Conservation (phyloP, 2,113 vertebrate species). For the Peromyscus leucopus region DNA sequence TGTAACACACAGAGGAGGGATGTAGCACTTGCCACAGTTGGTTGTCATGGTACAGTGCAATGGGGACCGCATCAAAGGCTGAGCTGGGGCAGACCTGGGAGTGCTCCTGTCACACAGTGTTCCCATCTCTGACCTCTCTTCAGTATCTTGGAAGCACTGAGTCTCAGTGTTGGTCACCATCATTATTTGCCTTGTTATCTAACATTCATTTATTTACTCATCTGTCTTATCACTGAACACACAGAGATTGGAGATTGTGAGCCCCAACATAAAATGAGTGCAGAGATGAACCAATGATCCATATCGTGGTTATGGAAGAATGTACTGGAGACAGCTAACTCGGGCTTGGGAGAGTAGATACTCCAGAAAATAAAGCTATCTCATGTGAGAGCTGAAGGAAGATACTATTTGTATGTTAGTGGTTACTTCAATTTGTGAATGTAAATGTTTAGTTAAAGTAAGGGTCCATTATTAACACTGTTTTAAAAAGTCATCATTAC, state of each 20-base stretch:
- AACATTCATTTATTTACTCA: not conserved
- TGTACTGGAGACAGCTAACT: not conserved
- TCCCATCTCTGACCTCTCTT: not conserved
- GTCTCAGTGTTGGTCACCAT: not conserved
- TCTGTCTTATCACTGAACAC: not conserved
- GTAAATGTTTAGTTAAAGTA: constrained; percentile 2
- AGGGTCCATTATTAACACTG: not conserved
- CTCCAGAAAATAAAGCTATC: not conserved
- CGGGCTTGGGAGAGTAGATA: not conserved
- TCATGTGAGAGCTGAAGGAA: not conserved
- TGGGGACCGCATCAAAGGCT: too few relatives aligned
- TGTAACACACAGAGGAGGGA: not conserved
- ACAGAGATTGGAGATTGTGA: not conserved
- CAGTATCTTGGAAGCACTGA: not conserved
- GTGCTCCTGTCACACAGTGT: not conserved
- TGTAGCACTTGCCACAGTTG: not conserved
- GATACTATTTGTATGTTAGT: not conserved
- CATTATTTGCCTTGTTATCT: not conserved
- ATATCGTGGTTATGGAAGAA: not conserved
- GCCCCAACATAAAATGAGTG: not conserved
- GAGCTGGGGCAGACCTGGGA: not conserved
- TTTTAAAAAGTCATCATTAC: not conserved
- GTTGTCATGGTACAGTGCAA: not conserved
- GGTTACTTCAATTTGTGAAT: not conserved
- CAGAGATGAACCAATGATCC: not conserved